Percentiles rank a stretch among this genome's conserved stretches.
These are phyloP conservation scores for Tachyglossus aculeatus DNA, from an alignment of 2,797 vertebrate genomes.

Conservation along the genomic window DNA sequence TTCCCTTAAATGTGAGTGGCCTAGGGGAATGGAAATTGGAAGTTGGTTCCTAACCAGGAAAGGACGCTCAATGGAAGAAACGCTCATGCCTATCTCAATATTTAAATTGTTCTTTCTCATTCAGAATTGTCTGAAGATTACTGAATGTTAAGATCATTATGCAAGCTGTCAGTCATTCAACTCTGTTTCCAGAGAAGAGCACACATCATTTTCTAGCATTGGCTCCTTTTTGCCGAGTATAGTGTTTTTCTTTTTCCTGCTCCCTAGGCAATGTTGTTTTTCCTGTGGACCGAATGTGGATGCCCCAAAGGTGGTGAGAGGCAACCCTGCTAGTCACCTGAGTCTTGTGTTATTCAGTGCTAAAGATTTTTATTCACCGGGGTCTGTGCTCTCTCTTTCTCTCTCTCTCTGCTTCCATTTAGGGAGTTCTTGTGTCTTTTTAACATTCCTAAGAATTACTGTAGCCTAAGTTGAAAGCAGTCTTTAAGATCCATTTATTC, in stretches of 20 bases:
- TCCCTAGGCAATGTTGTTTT: not conserved
- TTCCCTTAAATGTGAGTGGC: too few relatives aligned
- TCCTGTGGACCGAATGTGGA: not conserved
- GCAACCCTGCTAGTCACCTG: not conserved
- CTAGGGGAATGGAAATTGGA: too few relatives aligned
- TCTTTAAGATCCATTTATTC: constrained; percentile 28
- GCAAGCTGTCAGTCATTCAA: not conserved
- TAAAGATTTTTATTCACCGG: not conserved
- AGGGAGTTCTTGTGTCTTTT: constrained; percentile 30
- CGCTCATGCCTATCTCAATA: too few relatives aligned
- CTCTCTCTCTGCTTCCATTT: constrained; percentile 9
- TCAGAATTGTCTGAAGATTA: too few relatives aligned
- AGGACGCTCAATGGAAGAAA: too few relatives aligned
- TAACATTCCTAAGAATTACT: not conserved
- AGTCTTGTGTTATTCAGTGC: not conserved
- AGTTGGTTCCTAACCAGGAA: too few relatives aligned
- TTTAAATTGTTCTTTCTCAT: too few relatives aligned
- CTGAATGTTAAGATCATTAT: not conserved
- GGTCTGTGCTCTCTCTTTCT: constrained; percentile 6
- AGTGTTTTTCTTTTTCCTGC: not conserved
- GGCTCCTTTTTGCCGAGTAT: too few relatives aligned
- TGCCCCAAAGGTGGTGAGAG: not conserved
- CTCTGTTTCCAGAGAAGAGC: too few relatives aligned
- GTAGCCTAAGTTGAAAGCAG: constrained; percentile 1
- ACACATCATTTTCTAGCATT: too few relatives aligned